Base-by-base conservation (phyloP, 2,113 vertebrate species). In the Apaloderma vittatum region DNA sequence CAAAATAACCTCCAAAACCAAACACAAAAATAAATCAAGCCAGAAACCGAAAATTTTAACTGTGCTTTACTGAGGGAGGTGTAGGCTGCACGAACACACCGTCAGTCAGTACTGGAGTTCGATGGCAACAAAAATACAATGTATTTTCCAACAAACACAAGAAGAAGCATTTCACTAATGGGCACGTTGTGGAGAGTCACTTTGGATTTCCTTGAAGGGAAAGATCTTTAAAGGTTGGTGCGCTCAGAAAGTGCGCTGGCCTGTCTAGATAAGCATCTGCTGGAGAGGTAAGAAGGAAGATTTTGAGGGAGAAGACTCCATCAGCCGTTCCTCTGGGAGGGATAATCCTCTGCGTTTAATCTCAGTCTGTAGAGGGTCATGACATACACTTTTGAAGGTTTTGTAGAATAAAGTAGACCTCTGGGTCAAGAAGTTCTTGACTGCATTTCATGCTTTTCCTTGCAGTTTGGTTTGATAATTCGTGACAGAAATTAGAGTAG, bases 171-270 rank as follows among this genome's bases (percentile, higher is more conserved):
- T 12, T 40, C 51, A 22, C 8, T 20, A 29, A 29, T 2, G 17
- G 73, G 30, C 22, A 21, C 1, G 1, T 67, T 1, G 1, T 36
- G 46, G 51, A 16, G 68, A 37, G 61, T 59, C 48, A 21, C 9
- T 20, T 26, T 24, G 63, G 22, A 27, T 30, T 37, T 59, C 36
- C 29, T 40, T 1, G 1, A 65, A 26, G 67, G 45, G 49, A 62
- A 0, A 1, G 15, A 58, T 34, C 46, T 30, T 46, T 51, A 65
- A 4, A 21, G 32, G 49, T 24, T 8, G 0, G 43, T 36, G 43
- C 34, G 61, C 80, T 74, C 2, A 2, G 45, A 68, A 57, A 66
- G 48, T 24, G 37, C 11, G 24, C 45, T 52, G 81, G 27, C 11
- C 23, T 79, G 12, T 27, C 45, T 40, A 36, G 37, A 22, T 26